Conservation (phyloP, 2,888 invertebrate genomes). For the Ochropleura leucogaster region DNA sequence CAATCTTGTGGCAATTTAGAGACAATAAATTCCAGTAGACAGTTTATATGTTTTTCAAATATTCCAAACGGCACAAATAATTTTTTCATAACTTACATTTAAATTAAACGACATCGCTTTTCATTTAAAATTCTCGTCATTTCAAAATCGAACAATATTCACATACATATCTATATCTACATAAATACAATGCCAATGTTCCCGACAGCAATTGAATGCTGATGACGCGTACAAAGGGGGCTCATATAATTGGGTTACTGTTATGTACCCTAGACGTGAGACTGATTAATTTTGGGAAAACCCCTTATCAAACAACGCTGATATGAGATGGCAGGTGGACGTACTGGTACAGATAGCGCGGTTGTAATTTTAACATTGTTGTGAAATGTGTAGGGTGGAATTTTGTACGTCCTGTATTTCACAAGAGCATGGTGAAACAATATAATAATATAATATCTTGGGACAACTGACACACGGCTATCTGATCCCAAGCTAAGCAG, state of each 20-base stretch:
- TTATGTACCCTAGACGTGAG: conserved; percentile 49
- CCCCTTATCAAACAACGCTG: conserved; percentile 59
- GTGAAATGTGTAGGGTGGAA: neutral
- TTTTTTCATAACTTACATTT: too few species aligned
- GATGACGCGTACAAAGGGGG: conserved; percentile 59
- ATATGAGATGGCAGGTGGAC: conserved; percentile 57
- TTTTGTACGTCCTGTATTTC: conserved; percentile 4
- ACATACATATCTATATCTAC: conserved; percentile 1
- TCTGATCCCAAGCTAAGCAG: too few species aligned
- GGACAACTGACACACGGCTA: too few species aligned
- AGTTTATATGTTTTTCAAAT: too few species aligned
- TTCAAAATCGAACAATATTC: conserved; percentile 28
- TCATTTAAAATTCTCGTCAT: conserved; percentile 35
- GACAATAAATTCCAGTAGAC: too few species aligned
- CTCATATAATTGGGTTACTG: conserved; percentile 63
- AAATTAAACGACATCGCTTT: neutral
- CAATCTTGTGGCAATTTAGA: too few species aligned
- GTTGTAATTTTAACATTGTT: conserved; percentile 38
- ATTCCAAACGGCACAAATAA: too few species aligned
- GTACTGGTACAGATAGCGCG: conserved; percentile 27
- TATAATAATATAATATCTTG: too few species aligned
- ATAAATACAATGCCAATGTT: conserved; percentile 49
- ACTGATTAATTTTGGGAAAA: conserved; percentile 67
- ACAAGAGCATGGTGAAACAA: neutral
- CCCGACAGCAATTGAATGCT: conserved; percentile 59